These are phyloP conservation scores for Alloscopus bannaensis DNA, from an alignment of 2,888 invertebrate genomes.

Conservation along the genomic window DNA sequence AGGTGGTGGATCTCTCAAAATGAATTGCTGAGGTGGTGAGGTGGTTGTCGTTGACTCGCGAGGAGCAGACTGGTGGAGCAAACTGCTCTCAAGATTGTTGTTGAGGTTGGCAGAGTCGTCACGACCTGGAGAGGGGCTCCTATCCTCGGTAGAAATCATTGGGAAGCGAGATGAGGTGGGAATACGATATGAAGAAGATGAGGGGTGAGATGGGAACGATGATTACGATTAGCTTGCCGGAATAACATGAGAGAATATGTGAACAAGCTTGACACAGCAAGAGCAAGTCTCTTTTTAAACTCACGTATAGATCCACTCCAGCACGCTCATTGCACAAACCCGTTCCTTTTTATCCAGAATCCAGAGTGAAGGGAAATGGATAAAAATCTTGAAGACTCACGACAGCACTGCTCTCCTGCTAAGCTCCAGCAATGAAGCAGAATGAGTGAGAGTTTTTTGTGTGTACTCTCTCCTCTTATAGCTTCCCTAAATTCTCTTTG, in stretches of 20 bases:
- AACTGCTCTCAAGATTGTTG: constrained; percentile 24
- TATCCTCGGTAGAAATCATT: constrained; percentile 56
- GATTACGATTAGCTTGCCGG: neutral
- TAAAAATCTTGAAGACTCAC: no score
- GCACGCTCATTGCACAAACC: neutral
- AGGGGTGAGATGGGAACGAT: constrained; percentile 2
- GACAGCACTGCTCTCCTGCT: no score
- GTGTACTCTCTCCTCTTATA: no score
- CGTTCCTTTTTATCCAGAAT: neutral
- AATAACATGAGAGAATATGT: constrained; percentile 13
- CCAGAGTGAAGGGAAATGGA: neutral
- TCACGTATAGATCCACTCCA: neutral
- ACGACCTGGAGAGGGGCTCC: constrained; percentile 50
- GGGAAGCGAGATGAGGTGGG: constrained; percentile 13
- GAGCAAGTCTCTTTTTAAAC: neutral
- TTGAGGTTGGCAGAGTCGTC: constrained; percentile 43
- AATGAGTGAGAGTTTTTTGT: no score
- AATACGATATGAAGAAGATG: neutral
- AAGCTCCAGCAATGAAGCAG: no score
- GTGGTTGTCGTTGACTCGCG: neutral
- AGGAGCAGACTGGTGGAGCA: constrained; percentile 32
- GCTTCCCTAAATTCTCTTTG: no score
- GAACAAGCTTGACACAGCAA: neutral
- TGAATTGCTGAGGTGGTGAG: neutral
- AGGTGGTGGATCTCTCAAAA: constrained; percentile 32